Percentiles rank a stretch among this genome's conserved stretches.
Evolutionary conservation across 2,888 invertebrate genomes (phyloP).

Genomic region (Macropis europaea): DNA sequence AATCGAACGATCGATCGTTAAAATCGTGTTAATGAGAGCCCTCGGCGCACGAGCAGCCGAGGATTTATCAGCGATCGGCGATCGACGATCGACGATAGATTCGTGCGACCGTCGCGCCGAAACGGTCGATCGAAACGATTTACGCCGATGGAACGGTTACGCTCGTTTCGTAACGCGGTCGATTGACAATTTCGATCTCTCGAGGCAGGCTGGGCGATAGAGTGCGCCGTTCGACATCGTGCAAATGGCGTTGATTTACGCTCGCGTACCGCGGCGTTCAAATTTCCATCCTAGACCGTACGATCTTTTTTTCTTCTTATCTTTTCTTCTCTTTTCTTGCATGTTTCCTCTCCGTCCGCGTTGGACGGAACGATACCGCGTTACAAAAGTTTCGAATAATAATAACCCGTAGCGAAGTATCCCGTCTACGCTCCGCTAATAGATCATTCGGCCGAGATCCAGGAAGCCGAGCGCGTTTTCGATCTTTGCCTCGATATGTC

Average conservation of each 20-base stretch:
- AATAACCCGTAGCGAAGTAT: conserved; percentile 14
- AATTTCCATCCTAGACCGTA: background rate
- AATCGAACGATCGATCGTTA: background rate
- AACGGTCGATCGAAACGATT: too few species aligned
- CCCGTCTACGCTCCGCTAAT: background rate
- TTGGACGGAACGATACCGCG: too few species aligned
- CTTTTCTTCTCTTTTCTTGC: background rate
- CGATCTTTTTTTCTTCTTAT: background rate
- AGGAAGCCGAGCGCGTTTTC: background rate
- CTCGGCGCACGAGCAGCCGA: background rate
- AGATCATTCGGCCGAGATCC: background rate
- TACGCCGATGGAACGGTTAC: too few species aligned
- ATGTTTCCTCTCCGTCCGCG: too few species aligned
- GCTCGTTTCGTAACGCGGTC: too few species aligned
- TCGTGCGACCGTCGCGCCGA: too few species aligned
- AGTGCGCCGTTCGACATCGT: too few species aligned
- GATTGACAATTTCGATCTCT: background rate
- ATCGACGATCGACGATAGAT: background rate
- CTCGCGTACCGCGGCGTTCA: background rate
- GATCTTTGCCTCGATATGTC: background rate
- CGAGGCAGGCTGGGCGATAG: too few species aligned
- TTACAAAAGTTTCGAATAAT: conserved; percentile 7
- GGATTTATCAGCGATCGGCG: background rate
- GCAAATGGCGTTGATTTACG: too few species aligned
- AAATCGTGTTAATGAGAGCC: background rate